Evolutionary conservation across 1,140 invertebrate species (phyloP).

Genomic region (Heliconius eleuchia): DNA sequence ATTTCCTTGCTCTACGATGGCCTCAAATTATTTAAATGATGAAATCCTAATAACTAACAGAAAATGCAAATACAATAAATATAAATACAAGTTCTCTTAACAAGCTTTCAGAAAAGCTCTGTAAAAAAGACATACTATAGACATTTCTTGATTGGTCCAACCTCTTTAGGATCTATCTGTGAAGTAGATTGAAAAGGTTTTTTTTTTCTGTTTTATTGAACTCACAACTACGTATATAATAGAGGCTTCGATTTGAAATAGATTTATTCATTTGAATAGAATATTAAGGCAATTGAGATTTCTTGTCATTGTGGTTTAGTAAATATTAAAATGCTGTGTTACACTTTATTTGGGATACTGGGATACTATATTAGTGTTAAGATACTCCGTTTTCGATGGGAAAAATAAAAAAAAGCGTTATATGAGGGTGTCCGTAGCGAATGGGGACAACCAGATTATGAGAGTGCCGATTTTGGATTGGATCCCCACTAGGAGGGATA

Average conservation of each 20-base stretch:
- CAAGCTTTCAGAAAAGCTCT: background rate
- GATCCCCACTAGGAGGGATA: no score
- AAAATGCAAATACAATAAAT: no score
- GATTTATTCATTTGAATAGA: background rate
- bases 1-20: no score
- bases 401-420: no score
- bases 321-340: no score
- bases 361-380: no score
- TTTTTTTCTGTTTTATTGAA: background rate
- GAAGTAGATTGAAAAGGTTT: background rate
- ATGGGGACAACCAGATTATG: no score
- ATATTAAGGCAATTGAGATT: background rate
- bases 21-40: background rate
- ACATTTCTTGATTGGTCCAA: constrained; percentile 12
- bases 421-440: no score
- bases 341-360: no score
- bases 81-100: background rate
- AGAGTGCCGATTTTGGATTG: no score
- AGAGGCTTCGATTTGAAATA: background rate
- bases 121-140: background rate
- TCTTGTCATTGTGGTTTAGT: background rate
- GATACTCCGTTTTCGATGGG: no score
- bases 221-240: background rate
- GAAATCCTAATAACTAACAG: background rate
- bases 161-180: background rate